Evolutionary conservation across 2,113 vertebrate species (phyloP), one percentile per base, ranked within the genome.

Genomic region (Gorsachius goisagi): DNA sequence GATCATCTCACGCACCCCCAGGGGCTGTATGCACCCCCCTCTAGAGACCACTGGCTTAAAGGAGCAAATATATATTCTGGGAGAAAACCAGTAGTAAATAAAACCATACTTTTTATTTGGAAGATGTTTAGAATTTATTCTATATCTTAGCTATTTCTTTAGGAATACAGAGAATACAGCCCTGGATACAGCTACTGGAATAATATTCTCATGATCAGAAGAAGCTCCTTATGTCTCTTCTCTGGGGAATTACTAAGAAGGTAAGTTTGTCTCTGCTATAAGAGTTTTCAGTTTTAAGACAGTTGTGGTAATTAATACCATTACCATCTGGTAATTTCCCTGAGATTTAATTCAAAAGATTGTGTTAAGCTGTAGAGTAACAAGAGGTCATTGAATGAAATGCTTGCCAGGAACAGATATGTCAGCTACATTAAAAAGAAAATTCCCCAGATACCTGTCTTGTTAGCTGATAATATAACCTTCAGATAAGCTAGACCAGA

Each of bases 281-380:
- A 74, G n/a, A 71, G 13, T 88, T 96, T 96, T 78, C 88, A 39
- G 53, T 91, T 96, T 97, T 95, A 96, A 90, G 64, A 74, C 28
- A 23, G 12, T 55, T 94, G 19, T 69, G 74, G 49, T 93, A 96
- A 97, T 94, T 95, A 96, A 88, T 88, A 44, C 71, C 52, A 83
- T 82, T 86, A 75, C 45, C 53, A 82, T 18, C 1, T 93, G 68
- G 56, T 84, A 90, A 77, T 90, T 96, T 96, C 85, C 53, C 58
- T 49, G 73, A 90, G 63, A 64, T 88, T 94, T 90, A 92, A 91
- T 76, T 93, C 52, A 89, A 97, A 93, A 93, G 37, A 50, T 60
- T 69, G 59, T 96, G 76, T 97, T 88, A 93, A 96, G 93, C 97
- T 75, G 50, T 63, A 94, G 77, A 95, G 41, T 82, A 90, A 91